phyloP scores from a whole-genome alignment of 2,797 vertebrate genomes.

The Fratercula arctica region DNA sequence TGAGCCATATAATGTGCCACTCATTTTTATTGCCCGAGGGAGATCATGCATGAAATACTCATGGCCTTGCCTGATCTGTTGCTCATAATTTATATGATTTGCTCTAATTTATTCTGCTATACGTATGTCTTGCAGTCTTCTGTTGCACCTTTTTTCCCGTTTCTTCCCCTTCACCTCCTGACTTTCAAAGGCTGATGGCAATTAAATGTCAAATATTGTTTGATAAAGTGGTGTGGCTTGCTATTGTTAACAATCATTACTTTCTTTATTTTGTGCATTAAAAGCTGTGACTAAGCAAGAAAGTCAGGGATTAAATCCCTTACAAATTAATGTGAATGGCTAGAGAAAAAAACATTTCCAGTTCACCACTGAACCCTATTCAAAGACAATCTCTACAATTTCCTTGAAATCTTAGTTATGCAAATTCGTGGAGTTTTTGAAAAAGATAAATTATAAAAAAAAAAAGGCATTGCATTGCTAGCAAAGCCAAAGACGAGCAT shows the following conservation, averaged over 20 bases:
- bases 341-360: not conserved
- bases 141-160: not conserved
- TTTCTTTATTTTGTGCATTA: not conserved
- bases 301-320: not conserved
- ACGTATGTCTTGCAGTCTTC: not conserved
- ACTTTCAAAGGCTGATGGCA: not conserved
- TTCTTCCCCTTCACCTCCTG: not conserved
- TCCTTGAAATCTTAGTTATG: not conserved
- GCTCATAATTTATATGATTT: not conserved
- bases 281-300: not conserved
- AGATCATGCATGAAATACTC: not conserved
- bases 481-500: rapidly evolving
- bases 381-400: not conserved
- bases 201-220: not conserved
- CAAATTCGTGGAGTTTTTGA: not conserved
- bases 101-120: not conserved
- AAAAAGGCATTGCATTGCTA: rapidly evolving
- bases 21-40: not conserved
- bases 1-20: not conserved
- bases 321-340: not conserved
- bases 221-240: not conserved
- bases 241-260: not conserved
- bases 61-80: not conserved
- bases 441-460: not conserved
- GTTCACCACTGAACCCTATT: not conserved